A percentile compares a stretch with the other conserved stretches of the same genome.
Evolutionary conservation across 2,797 vertebrate species (phyloP).

Genomic region (Nannoperca obscura): DNA sequence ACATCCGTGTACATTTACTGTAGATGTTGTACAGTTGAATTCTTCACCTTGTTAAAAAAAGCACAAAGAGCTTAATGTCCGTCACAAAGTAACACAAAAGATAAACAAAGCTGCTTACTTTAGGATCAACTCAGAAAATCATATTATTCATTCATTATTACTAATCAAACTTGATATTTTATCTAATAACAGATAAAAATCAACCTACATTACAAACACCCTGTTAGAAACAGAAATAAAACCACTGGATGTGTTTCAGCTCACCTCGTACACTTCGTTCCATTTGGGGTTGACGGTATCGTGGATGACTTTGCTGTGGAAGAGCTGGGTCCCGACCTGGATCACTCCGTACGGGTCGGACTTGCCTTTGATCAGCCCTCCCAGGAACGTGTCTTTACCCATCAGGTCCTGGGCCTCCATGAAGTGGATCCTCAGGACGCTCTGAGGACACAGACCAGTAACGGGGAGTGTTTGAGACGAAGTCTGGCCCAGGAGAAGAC

Average conservation of each 20-base stretch:
- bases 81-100: too few species aligned
- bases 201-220: background rate
- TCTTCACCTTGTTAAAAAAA: too few species aligned
- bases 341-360: constrained; percentile 96
- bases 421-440: constrained; percentile 93
- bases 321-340: constrained; percentile 89
- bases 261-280: constrained; percentile 97
- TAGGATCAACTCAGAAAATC: too few species aligned
- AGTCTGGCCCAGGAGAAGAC: background rate
- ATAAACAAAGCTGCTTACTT: too few species aligned
- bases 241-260: background rate
- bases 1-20: too few species aligned
- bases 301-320: constrained; percentile 93
- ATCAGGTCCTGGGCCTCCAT: constrained; percentile 93
- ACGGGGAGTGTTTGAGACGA: background rate
- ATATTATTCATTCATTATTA: too few species aligned
- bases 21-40: too few species aligned
- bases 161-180: too few species aligned
- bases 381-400: constrained; percentile 92
- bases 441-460: constrained; percentile 75
- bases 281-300: constrained; percentile 92
- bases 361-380: constrained; percentile 95
- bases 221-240: too few species aligned
- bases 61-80: too few species aligned
- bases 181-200: too few species aligned